phyloP scores from a whole-genome alignment of 2,888 invertebrate species.

The Alentia gelatinosa region DNA sequence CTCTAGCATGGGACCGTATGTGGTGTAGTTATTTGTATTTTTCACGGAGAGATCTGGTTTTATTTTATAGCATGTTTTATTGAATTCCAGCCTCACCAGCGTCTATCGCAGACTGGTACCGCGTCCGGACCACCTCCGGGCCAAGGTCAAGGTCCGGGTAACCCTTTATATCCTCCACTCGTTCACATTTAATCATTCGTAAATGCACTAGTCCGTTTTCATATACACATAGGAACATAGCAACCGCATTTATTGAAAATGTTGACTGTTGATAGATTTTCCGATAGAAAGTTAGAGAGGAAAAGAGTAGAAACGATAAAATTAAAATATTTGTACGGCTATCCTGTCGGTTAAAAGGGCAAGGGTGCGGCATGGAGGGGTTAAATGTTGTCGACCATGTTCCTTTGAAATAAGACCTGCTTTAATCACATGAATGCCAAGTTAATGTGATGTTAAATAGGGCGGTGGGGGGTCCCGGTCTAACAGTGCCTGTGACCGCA shows the following conservation, averaged over 20 bases:
- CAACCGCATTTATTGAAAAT: no score
- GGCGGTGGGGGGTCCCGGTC: slow-evolving; percentile 28
- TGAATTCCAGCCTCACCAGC: background rate
- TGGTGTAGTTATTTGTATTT: background rate
- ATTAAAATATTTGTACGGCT: background rate
- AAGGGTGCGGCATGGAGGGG: background rate
- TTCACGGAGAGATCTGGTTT: no score
- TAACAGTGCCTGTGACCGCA: background rate
- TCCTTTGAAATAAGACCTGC: slow-evolving; percentile 32
- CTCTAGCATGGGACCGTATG: background rate
- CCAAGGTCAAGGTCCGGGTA: background rate
- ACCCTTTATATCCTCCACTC: background rate
- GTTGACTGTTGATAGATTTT: background rate
- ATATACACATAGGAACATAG: no score
- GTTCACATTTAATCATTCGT: background rate
- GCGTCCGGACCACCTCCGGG: background rate
- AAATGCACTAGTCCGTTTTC: background rate
- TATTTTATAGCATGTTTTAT: background rate
- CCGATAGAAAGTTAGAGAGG: background rate
- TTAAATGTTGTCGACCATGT: background rate
- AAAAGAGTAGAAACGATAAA: background rate
- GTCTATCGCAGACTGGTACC: background rate
- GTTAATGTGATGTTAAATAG: slow-evolving; percentile 43
- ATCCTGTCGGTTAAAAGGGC: background rate
- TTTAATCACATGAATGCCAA: slow-evolving; percentile 48